A percentile compares a stretch with the other conserved stretches of the same genome.
These are phyloP conservation scores for Pagetopsis macropterus DNA, from an alignment of 2,797 vertebrate genomes.

Conservation along the genomic window DNA sequence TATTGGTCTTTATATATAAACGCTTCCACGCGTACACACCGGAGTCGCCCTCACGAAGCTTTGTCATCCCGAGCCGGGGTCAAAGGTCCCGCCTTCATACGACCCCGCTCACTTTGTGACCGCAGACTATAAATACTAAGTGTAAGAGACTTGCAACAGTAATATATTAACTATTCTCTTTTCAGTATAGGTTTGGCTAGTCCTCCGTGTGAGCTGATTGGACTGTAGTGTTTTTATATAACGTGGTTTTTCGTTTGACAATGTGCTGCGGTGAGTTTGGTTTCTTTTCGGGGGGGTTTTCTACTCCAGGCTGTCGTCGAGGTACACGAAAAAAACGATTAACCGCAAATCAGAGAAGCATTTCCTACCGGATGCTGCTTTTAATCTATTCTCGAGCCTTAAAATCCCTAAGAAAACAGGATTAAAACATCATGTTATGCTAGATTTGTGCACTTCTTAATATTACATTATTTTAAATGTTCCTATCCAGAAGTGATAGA, in stretches of 20 bases:
- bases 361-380: neutral
- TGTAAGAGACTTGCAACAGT: constrained; percentile 68
- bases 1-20: constrained; percentile 54
- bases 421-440: constrained; percentile 13
- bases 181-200: constrained; percentile 67
- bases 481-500: neutral
- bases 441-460: neutral
- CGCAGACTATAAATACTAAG: constrained; percentile 61
- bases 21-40: constrained; percentile 42
- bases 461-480: neutral
- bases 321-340: constrained; percentile 21
- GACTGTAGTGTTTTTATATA: constrained; percentile 72
- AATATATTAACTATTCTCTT: constrained; percentile 60
- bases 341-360: constrained; percentile 15
- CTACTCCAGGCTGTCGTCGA: constrained; percentile 30
- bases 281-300: constrained; percentile 59
- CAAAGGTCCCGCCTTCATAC: constrained; percentile 42
- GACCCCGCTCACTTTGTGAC: constrained; percentile 48
- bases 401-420: neutral
- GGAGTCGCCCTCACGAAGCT: constrained; percentile 40
- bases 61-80: constrained; percentile 32
- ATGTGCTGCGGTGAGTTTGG: constrained; percentile 73
- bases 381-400: neutral
- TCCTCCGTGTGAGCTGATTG: constrained; percentile 60
- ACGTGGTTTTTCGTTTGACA: constrained; percentile 57